A percentile compares a stretch with the other conserved stretches of the same genome.
Conservation (phyloP, 2,797 vertebrate genomes). For the Hippocampus kuda region DNA sequence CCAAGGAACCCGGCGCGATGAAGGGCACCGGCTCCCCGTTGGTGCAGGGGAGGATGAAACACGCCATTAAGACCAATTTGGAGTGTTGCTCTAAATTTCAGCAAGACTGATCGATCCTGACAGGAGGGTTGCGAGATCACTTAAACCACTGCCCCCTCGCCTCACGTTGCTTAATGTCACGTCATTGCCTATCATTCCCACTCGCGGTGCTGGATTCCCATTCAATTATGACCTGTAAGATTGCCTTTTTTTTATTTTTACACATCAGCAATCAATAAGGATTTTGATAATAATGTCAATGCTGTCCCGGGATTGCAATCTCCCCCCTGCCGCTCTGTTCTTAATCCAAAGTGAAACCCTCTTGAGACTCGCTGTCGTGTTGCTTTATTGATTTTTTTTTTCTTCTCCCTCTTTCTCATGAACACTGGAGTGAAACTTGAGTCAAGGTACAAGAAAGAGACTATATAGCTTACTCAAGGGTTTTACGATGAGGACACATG, state of each 20-base stretch:
- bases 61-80: slow-evolving; percentile 73
- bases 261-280: slow-evolving; percentile 67
- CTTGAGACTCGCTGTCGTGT: slow-evolving; percentile 65
- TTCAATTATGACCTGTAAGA: slow-evolving; percentile 65
- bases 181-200: slow-evolving; percentile 64
- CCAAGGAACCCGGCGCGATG: slow-evolving; percentile 57
- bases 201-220: slow-evolving; percentile 51
- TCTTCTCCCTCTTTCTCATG: slow-evolving; percentile 39
- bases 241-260: slow-evolving; percentile 61
- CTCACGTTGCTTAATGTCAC: slow-evolving; percentile 67
- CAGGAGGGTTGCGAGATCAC: slow-evolving; percentile 74
- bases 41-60: slow-evolving; percentile 61
- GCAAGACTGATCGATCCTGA: slow-evolving; percentile 74
- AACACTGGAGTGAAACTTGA: slow-evolving; percentile 60
- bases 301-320: slow-evolving; percentile 52
- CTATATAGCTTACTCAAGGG: slow-evolving; percentile 37
- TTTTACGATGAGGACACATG: neutral
- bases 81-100: slow-evolving; percentile 73
- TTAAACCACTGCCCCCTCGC: slow-evolving; percentile 67
- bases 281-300: slow-evolving; percentile 67
- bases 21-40: slow-evolving; percentile 62
- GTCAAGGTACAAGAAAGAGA: slow-evolving; percentile 49
- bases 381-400: slow-evolving; percentile 68
- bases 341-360: slow-evolving; percentile 70
- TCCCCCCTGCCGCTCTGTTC: slow-evolving; percentile 38